Evolutionary conservation across 1,140 invertebrate species (phyloP).

Genomic region (Drosophila neocordata): DNA sequence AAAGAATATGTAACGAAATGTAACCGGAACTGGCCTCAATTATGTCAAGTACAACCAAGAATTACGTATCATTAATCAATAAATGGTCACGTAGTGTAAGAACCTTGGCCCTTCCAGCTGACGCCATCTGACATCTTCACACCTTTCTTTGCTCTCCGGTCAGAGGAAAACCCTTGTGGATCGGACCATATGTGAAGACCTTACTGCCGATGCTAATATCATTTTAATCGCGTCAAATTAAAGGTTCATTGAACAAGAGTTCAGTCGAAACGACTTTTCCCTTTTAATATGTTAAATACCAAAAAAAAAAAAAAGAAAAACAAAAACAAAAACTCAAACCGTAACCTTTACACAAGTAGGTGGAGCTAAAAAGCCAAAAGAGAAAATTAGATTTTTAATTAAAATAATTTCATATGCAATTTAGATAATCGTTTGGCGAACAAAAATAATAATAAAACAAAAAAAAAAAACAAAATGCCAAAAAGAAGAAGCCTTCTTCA

Average conservation of each 20-base stretch:
- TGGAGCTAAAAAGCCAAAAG: constrained; percentile 16
- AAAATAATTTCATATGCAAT: constrained; percentile 83
- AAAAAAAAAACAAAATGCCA: constrained; percentile 42
- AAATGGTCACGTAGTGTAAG: constrained; percentile 50
- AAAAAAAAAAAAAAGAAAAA: constrained; percentile 1
- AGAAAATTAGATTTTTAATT: constrained; percentile 83
- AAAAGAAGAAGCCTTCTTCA: constrained; percentile 8
- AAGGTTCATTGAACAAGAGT: constrained; percentile 65
- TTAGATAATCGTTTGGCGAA: constrained; percentile 82
- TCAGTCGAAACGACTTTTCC: not conserved
- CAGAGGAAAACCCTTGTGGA: constrained; percentile 31
- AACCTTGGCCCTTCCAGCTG: constrained; percentile 51
- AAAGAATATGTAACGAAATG: not conserved
- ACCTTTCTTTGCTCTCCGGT: constrained; percentile 39
- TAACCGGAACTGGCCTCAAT: constrained; percentile 71
- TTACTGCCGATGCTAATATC: constrained; percentile 58
- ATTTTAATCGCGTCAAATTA: constrained; percentile 79
- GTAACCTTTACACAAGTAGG: constrained; percentile 3
- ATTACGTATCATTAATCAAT: constrained; percentile 79
- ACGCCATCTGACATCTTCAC: constrained; percentile 65
- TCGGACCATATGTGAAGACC: constrained; percentile 60
- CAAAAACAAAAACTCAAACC: constrained; percentile 43
- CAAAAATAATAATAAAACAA: constrained; percentile 21
- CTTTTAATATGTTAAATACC: constrained; percentile 22
- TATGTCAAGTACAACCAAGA: constrained; percentile 52